Conservation (phyloP, 2,113 vertebrate species). For the Prinia subflava region DNA sequence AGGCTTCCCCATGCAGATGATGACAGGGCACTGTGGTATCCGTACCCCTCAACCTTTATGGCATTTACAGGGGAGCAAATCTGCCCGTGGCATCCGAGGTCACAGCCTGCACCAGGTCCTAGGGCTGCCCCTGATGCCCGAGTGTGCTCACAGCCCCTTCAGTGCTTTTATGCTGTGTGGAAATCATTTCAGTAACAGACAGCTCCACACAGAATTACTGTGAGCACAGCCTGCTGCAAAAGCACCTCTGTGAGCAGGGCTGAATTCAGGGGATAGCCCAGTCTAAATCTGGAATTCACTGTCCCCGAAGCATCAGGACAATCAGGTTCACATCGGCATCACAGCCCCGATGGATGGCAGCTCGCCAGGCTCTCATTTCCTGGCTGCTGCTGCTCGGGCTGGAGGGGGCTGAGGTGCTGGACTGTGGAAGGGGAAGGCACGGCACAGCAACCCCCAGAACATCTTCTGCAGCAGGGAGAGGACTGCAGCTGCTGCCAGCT, state of each 20-base stretch:
- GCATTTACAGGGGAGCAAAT: neutral
- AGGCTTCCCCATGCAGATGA: fast-evolving
- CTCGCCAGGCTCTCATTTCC: neutral
- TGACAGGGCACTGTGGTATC: neutral
- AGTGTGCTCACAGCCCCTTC: neutral
- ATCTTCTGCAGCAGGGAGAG: neutral
- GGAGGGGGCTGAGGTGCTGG: neutral
- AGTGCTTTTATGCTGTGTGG: neutral
- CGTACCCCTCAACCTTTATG: neutral
- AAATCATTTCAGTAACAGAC: neutral
- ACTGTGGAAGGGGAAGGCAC: neutral
- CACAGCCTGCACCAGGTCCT: neutral
- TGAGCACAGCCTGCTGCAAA: neutral
- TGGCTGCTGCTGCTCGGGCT: neutral
- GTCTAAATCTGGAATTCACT: neutral
- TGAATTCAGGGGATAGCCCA: neutral
- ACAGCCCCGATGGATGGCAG: fast-evolving
- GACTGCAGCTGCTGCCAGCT: neutral
- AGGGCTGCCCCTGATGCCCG: neutral
- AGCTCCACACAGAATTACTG: neutral
- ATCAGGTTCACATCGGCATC: neutral
- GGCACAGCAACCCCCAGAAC: neutral
- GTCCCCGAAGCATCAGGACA: neutral
- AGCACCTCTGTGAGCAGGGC: neutral
- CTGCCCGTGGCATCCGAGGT: neutral